Conservation (phyloP, 2,113 vertebrate genomes). For the Salvelinus alpinus region DNA sequence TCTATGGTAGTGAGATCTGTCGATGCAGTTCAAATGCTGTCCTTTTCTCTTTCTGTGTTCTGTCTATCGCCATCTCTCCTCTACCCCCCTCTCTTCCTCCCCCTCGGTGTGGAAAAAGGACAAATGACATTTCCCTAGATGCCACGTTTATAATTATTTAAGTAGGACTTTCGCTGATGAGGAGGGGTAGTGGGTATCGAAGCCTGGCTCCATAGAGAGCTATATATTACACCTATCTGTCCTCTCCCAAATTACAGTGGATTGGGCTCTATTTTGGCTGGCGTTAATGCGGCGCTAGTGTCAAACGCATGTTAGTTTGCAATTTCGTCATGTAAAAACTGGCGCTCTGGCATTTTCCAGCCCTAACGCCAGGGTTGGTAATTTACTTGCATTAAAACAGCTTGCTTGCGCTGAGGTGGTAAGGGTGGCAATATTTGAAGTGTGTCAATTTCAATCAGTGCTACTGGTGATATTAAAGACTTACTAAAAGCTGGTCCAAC, state of each 20-base stretch:
- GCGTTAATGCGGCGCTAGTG: too few relatives aligned
- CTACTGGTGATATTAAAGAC: too few relatives aligned
- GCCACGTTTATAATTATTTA: not conserved
- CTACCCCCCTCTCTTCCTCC: not conserved
- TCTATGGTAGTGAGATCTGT: conserved; percentile 31
- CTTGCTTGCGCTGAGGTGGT: too few relatives aligned
- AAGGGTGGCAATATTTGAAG: too few relatives aligned
- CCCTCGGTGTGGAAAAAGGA: not conserved
- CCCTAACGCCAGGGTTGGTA: too few relatives aligned
- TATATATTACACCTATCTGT: not conserved
- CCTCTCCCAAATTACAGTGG: not conserved
- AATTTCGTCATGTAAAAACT: too few relatives aligned
- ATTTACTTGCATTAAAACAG: too few relatives aligned
- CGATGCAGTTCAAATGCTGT: conserved; percentile 38
- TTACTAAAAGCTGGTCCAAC: too few relatives aligned
- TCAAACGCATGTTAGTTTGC: too few relatives aligned
- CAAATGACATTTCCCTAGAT: not conserved
- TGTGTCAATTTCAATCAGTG: too few relatives aligned
- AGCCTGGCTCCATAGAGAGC: not conserved
- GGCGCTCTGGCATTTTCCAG: too few relatives aligned
- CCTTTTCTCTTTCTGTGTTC: conserved; percentile 21
- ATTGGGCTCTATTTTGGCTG: too few relatives aligned
- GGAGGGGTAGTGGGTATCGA: not conserved
- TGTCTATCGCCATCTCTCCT: conserved; percentile 2
- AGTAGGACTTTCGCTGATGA: not conserved